These are phyloP conservation scores for Marasmarcha lunaedactyla DNA, from an alignment of 2,888 invertebrate species.

Conservation along the genomic window DNA sequence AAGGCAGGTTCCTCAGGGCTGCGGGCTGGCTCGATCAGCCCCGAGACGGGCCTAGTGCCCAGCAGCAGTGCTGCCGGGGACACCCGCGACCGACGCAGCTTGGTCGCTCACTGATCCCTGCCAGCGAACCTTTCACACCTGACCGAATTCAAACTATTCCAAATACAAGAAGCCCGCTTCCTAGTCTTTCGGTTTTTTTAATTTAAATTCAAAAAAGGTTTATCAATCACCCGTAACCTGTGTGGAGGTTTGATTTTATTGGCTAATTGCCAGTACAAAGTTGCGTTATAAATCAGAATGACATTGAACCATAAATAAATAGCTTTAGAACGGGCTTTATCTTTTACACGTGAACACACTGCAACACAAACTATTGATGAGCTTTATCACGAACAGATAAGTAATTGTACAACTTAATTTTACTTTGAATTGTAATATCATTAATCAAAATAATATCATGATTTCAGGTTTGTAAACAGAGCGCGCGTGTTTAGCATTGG, in stretches of 20 bases:
- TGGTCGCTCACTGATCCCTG: slow-evolving; percentile 25
- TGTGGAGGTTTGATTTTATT: neutral
- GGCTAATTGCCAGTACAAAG: neutral
- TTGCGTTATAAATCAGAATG: slow-evolving; percentile 12
- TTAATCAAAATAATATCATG: neutral
- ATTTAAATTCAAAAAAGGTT: neutral
- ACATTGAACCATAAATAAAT: slow-evolving; percentile 20
- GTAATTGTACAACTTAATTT: neutral
- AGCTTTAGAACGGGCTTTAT: slow-evolving; percentile 24
- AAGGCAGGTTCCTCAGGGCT: slow-evolving; percentile 60
- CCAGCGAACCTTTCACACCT: too few species aligned
- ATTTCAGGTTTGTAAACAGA: slow-evolving; percentile 31
- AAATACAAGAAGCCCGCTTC: too few species aligned
- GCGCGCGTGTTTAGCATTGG: slow-evolving; percentile 54
- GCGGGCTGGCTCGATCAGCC: slow-evolving; percentile 55
- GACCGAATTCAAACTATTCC: too few species aligned
- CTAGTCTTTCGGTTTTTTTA: neutral
- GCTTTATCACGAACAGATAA: too few species aligned
- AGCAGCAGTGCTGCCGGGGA: slow-evolving; percentile 69
- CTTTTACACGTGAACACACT: slow-evolving; percentile 42
- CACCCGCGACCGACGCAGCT: slow-evolving; percentile 61
- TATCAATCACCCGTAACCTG: neutral
- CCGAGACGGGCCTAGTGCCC: slow-evolving; percentile 66
- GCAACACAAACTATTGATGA: slow-evolving; percentile 22
- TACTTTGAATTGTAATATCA: neutral